phyloP scores from a whole-genome alignment of 2,113 vertebrate species.

The Tricholaema leucomelas region DNA sequence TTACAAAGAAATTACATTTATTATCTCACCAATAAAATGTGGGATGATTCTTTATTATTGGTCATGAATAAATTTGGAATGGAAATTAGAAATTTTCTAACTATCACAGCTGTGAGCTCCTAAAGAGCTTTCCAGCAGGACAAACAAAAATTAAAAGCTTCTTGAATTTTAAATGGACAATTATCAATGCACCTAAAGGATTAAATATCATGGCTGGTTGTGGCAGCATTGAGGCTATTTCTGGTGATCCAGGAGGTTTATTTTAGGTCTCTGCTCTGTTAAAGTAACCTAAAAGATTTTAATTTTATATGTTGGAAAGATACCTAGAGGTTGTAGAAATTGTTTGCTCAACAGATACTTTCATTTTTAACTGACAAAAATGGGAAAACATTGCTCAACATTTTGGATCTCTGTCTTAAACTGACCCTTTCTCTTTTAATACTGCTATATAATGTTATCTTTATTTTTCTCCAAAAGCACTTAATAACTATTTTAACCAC shows the following conservation, averaged over 20 bases:
- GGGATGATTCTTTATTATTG: background rate
- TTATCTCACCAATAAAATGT: background rate
- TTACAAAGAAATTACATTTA: background rate
- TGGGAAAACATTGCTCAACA: background rate
- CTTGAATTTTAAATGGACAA: background rate
- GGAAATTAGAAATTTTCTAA: background rate
- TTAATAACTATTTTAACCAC: background rate
- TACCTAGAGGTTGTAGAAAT: background rate
- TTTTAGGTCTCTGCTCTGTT: background rate
- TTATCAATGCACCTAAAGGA: background rate
- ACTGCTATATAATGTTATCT: background rate
- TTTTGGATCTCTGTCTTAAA: background rate
- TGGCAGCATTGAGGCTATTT: background rate
- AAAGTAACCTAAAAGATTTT: background rate
- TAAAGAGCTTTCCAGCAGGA: background rate
- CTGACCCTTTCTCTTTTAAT: background rate
- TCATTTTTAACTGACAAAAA: background rate
- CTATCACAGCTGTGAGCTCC: background rate
- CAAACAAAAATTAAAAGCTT: background rate
- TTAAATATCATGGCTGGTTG: background rate
- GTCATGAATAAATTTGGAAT: conserved; percentile 23
- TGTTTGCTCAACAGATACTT: background rate
- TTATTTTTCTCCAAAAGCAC: background rate
- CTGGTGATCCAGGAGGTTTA: background rate
- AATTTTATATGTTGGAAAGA: background rate